Evolutionary conservation across 2,113 vertebrate species (phyloP).

Genomic region (Solea solea): DNA sequence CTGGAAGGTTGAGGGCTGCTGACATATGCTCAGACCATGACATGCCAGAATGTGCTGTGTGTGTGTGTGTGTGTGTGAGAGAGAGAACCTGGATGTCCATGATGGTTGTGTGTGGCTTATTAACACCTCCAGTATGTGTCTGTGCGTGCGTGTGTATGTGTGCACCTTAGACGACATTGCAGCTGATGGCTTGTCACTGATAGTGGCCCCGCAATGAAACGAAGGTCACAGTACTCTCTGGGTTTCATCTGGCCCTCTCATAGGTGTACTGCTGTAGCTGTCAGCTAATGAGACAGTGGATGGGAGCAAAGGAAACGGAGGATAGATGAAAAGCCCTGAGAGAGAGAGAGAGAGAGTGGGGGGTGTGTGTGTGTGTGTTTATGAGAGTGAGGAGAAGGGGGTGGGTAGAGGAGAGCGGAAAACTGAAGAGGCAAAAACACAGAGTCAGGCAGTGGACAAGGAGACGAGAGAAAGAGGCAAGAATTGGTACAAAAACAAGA

Average conservation of each 20-base stretch:
- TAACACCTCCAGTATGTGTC: constrained; percentile 34
- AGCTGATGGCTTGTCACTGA: constrained; percentile 80
- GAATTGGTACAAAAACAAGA: neutral
- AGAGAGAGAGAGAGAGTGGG: constrained; percentile 28
- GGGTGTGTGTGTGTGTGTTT: constrained; percentile 36
- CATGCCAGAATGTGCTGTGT: constrained; percentile 32
- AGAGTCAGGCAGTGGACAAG: constrained; percentile 6
- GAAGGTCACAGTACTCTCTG: constrained; percentile 75
- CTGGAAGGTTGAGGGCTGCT: constrained; percentile 67
- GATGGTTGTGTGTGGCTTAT: constrained; percentile 22
- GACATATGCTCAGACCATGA: constrained; percentile 50
- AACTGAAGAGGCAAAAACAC: constrained; percentile 10
- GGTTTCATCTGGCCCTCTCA: constrained; percentile 76
- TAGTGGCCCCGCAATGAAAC: constrained; percentile 65
- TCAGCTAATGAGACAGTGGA: constrained; percentile 75
- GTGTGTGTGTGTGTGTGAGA: constrained; percentile 6
- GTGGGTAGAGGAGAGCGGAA: neutral
- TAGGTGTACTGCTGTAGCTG: constrained; percentile 66
- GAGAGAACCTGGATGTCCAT: neutral
- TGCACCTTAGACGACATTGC: constrained; percentile 47
- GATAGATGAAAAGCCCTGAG: constrained; percentile 1
- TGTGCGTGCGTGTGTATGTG: constrained; percentile 5
- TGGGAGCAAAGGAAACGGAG: neutral
- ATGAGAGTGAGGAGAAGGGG: constrained; percentile 29
- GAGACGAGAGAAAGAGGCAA: constrained; percentile 10